phyloP scores from a whole-genome alignment of 2,797 vertebrate species.

The Melanotaenia trifasciata region DNA sequence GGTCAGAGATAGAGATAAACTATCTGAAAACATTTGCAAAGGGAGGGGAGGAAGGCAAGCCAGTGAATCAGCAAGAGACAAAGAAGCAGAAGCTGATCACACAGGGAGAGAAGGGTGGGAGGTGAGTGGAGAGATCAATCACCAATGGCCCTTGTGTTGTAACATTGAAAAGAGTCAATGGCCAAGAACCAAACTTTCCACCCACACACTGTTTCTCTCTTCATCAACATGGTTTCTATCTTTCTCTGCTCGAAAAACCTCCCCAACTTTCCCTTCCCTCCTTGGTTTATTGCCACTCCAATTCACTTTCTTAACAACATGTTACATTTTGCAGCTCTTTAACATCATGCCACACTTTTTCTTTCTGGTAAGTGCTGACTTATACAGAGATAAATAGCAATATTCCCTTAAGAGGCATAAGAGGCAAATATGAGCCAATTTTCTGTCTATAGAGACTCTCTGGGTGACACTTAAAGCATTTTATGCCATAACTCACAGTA shows the following conservation, averaged over 20 bases:
- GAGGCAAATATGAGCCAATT: constrained; percentile 65
- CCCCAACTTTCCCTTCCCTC: not conserved
- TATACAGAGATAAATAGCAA: constrained; percentile 62
- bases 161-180: constrained; percentile 69
- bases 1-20: constrained; percentile 11
- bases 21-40: constrained; percentile 34
- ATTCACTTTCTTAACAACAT: constrained; percentile 31
- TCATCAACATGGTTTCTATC: constrained; percentile 42
- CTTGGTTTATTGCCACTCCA: constrained; percentile 18
- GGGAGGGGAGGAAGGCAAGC: constrained; percentile 27
- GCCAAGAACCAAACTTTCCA: constrained; percentile 68
- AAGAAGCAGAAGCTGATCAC: constrained; percentile 41
- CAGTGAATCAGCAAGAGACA: constrained; percentile 53
- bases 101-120: constrained; percentile 44
- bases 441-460: constrained; percentile 52
- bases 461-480: constrained; percentile 59
- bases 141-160: constrained; percentile 52
- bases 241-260: constrained; percentile 6
- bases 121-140: constrained; percentile 58
- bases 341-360: constrained; percentile 43
- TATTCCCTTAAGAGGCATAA: constrained; percentile 69
- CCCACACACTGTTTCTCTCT: constrained; percentile 56
- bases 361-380: constrained; percentile 64
- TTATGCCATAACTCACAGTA: constrained; percentile 56
- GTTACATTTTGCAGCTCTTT: constrained; percentile 50